Percentiles rank a stretch among this genome's conserved stretches.
phyloP scores from a whole-genome alignment of 2,797 vertebrate species.

The Acipenser ruthenus region DNA sequence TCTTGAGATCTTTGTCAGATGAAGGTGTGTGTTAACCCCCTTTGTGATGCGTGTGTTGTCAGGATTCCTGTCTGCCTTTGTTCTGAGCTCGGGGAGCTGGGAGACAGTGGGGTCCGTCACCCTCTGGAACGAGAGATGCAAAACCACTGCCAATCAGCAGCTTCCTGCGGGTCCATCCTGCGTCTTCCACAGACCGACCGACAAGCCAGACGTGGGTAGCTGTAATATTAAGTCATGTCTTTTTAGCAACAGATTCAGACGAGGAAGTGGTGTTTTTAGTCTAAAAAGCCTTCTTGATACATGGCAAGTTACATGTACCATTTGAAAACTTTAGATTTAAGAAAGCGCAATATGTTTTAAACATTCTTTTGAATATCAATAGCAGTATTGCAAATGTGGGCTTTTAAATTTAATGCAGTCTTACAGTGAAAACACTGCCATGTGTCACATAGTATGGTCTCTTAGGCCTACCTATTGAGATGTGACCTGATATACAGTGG shows the following conservation, averaged over 20 bases:
- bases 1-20: background rate
- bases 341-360: background rate
- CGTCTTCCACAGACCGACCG: slow-evolving; percentile 66
- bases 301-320: background rate
- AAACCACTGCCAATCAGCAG: slow-evolving; percentile 31
- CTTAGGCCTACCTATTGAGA: too few species aligned
- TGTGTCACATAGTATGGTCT: too few species aligned
- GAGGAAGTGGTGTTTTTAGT: background rate
- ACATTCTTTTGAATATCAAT: slow-evolving; percentile 19
- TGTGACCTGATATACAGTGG: too few species aligned
- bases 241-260: background rate
- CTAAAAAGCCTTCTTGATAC: too few species aligned
- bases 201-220: slow-evolving; percentile 70
- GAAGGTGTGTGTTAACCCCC: slow-evolving; percentile 7
- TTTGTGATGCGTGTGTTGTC: slow-evolving; percentile 17
- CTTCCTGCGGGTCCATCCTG: slow-evolving; percentile 62
- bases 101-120: slow-evolving; percentile 64
- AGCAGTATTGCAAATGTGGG: too few species aligned
- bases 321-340: background rate
- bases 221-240: background rate
- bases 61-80: slow-evolving; percentile 80
- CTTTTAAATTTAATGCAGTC: too few species aligned
- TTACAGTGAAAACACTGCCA: slow-evolving; percentile 28
- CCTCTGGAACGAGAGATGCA: slow-evolving; percentile 83
- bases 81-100: slow-evolving; percentile 73